Evolutionary conservation across 53 echinoderm and acorn worm genomes (phyloP).

Genomic region (Hippasteria phrygiana): DNA sequence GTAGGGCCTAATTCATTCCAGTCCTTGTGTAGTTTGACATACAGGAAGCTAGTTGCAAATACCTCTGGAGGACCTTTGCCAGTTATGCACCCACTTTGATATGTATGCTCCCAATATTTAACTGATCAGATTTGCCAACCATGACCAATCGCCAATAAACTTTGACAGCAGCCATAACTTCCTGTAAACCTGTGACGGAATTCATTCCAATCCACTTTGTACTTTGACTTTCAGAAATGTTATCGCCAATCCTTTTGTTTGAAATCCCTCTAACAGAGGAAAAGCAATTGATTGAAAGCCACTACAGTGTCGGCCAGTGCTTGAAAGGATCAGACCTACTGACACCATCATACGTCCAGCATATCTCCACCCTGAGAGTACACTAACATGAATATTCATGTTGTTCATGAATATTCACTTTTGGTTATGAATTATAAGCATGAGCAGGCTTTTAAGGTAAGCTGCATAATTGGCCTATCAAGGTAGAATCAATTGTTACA

Average conservation of each 20-base stretch:
- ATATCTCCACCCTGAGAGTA: conserved; percentile 56
- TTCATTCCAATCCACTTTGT: not conserved
- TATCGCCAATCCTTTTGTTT: not conserved
- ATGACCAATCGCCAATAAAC: too few species aligned
- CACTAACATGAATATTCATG: conserved; percentile 3
- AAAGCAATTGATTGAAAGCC: conserved; percentile 63
- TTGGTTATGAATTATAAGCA: too few species aligned
- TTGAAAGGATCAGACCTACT: conserved; percentile 89
- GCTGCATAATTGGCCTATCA: not conserved
- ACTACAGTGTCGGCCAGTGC: conserved; percentile 90
- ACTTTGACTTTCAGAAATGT: not conserved
- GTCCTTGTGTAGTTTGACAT: too few species aligned
- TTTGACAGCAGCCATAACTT: too few species aligned
- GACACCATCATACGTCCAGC: conserved; percentile 81
- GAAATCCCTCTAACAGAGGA: conserved; percentile 64
- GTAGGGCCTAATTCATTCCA: too few species aligned
- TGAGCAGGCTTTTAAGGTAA: not conserved
- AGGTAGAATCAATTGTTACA: too few species aligned
- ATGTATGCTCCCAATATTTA: too few species aligned
- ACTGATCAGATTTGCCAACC: too few species aligned
- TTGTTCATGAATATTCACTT: not conserved
- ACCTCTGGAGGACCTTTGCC: too few species aligned
- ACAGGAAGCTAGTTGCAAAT: too few species aligned
- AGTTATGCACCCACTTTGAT: too few species aligned
- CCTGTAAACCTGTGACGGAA: too few species aligned